A percentile compares a stretch with the other conserved stretches of the same genome.
These are phyloP conservation scores for Periophthalmus magnuspinnatus DNA, from an alignment of 2,797 vertebrate genomes.

Conservation along the genomic window DNA sequence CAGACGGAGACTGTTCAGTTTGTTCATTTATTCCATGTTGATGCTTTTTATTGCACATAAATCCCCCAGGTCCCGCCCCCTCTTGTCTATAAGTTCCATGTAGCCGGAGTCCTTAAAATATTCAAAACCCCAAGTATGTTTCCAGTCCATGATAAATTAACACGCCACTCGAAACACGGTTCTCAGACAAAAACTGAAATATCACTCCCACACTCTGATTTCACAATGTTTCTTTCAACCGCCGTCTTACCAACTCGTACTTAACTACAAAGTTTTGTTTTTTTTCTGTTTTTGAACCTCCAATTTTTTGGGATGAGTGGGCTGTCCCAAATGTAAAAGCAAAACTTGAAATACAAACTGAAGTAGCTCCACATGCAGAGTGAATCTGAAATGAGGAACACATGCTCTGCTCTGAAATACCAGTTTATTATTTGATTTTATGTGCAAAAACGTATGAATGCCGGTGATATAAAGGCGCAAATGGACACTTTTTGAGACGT, in stretches of 20 bases:
- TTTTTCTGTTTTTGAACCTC: background rate
- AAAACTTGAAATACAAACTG: background rate
- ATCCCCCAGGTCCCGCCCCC: background rate
- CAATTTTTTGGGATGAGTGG: background rate
- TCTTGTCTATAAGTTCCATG: background rate
- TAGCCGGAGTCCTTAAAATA: background rate
- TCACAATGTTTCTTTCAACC: background rate
- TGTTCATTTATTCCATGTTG: too few species aligned
- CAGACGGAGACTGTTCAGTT: too few species aligned
- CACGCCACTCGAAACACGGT: background rate
- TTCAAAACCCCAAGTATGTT: background rate
- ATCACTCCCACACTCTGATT: background rate
- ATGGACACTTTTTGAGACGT: background rate
- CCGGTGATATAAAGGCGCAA: background rate
- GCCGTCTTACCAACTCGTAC: background rate
- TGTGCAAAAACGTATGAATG: background rate
- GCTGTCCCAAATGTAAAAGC: slow-evolving; percentile 3
- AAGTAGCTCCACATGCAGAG: background rate
- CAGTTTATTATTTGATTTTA: background rate
- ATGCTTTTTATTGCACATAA: too few species aligned
- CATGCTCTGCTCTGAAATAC: background rate
- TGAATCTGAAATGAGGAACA: background rate
- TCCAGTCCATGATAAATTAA: background rate
- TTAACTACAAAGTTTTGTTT: background rate
- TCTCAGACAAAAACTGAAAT: background rate